Conservation (phyloP, 2,888 invertebrate species). For the Baronia brevicornis region DNA sequence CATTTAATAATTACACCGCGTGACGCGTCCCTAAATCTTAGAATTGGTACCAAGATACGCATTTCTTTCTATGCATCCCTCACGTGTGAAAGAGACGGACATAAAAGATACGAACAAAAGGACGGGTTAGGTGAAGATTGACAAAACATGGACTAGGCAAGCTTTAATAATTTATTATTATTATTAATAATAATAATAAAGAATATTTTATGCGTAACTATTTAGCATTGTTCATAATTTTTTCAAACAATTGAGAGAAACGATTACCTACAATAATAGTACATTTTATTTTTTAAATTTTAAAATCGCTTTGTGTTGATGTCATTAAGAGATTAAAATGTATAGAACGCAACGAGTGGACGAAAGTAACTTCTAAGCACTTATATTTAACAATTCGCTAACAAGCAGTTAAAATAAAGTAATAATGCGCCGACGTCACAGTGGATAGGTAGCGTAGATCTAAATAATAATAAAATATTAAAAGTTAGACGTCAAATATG, state of each 20-base stretch:
- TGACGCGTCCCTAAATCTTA: constrained; percentile 26
- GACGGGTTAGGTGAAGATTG: constrained; percentile 39
- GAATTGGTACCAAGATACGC: constrained; percentile 25
- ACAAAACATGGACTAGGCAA: constrained; percentile 27
- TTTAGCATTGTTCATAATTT: constrained; percentile 14
- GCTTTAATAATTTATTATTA: constrained; percentile 9
- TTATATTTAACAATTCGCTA: constrained; percentile 2
- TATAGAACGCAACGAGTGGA: no score
- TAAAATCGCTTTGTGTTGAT: no score
- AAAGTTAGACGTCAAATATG: no score
- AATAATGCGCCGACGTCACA: constrained; percentile 11
- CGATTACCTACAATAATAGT: no score
- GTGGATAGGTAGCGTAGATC: constrained; percentile 13
- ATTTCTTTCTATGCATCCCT: constrained; percentile 20
- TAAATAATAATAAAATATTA: no score
- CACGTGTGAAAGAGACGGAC: constrained; percentile 25
- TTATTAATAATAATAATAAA: constrained; percentile 14
- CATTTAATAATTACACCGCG: constrained; percentile 21
- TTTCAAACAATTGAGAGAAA: no score
- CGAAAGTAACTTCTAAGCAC: no score
- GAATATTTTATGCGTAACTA: constrained; percentile 14
- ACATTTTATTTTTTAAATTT: no score
- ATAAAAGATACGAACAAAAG: constrained; percentile 30
- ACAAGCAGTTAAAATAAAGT: constrained; percentile 10
- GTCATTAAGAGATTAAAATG: no score